Evolutionary conservation across 2,888 invertebrate species (phyloP), one percentile per base, ranked within the genome.

Genomic region (Ochropleura leucogaster): DNA sequence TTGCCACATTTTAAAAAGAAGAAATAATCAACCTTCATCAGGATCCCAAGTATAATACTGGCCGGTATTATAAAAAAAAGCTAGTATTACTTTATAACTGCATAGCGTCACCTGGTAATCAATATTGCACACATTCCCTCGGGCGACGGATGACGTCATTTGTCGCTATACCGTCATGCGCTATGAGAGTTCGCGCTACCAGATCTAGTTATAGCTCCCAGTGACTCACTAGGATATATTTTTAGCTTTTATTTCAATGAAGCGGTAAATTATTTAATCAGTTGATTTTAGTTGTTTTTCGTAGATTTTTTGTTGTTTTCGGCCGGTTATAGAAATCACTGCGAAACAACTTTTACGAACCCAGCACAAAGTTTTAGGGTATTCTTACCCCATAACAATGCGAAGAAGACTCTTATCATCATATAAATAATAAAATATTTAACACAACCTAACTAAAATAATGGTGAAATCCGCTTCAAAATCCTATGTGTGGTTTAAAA

Each of bases 161-260:
- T 42, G 30, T 0, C 30, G 64, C 51, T 16, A 42, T 72, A 71
- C 63, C 83, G 83, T 64, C 79, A 80, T 49, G 42, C 47, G 57
- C 66, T 60, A 42, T 64, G 49, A 77, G 82, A 64, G 65, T 69
- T n/a, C 63, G 53, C 57, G n/a, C 44, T 40, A 44, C 10, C 10
- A 59, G 59, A 47, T 70, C 80, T 70, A 72, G 76, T 71, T 85
- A 84, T 78, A 85, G 62, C 75, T 66, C 44, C 42, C 53, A n/a
- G 46, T 85, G 85, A 85, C 47, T 85, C 85, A 85, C 46, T 46
- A 20, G n/a, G 40, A 20, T 53, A 65, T 87, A 87, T 85, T 77
- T 72, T 82, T 80, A 82, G 85, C 42, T 14, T 59, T 47, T 20
- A 57, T 79, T 59, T 79, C 62, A 85, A 65, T 78, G 60, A 55